Conservation (phyloP, 2,888 invertebrate genomes). For the Ecliptopera silaceata region DNA sequence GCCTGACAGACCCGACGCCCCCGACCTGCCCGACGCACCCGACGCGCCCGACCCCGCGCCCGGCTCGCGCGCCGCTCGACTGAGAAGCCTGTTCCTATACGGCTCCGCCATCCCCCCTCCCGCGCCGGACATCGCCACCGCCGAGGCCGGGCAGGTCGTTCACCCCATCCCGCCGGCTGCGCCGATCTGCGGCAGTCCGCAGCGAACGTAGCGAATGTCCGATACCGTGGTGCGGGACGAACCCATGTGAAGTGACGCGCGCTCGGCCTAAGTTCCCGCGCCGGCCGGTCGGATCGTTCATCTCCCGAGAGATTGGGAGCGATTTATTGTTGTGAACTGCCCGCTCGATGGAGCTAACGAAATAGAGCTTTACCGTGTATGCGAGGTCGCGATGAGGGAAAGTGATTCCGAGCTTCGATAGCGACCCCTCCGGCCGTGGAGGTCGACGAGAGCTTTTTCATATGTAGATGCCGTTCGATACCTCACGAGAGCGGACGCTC, state of each 20-base stretch:
- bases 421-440: slow-evolving; percentile 6
- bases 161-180: background rate
- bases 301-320: background rate
- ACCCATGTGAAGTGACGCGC: too few relatives aligned
- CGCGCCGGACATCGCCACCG: slow-evolving; percentile 63
- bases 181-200: background rate
- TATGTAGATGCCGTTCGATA: slow-evolving; percentile 13
- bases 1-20: slow-evolving; percentile 52
- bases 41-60: slow-evolving; percentile 58
- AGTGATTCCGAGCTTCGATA: background rate
- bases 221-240: too few relatives aligned
- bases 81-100: slow-evolving; percentile 71
- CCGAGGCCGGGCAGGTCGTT: slow-evolving; percentile 22
- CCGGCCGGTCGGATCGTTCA: background rate
- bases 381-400: background rate
- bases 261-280: background rate
- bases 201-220: slow-evolving; percentile 15
- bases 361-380: slow-evolving; percentile 10
- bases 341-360: slow-evolving; percentile 8
- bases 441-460: slow-evolving; percentile 7
- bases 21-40: slow-evolving; percentile 66
- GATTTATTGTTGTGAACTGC: background rate
- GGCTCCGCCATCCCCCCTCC: slow-evolving; percentile 62
- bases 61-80: slow-evolving; percentile 61
- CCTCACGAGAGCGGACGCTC: slow-evolving; percentile 7